Base-by-base conservation (phyloP, 2,888 invertebrate genomes). In the Melanchra persicariae region DNA sequence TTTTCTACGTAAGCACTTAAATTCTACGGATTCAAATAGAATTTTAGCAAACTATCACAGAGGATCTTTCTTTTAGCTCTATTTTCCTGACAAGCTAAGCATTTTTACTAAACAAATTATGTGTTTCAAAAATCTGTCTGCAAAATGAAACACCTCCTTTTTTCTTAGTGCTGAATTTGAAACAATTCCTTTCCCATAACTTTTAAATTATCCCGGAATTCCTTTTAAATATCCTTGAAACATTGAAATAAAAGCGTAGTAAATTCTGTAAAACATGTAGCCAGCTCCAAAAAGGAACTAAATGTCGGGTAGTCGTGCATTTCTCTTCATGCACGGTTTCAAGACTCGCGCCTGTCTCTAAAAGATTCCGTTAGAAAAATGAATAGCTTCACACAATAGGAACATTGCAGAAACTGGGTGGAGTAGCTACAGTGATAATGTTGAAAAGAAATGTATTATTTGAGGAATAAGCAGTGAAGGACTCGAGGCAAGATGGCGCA, bases 241-340 rank as follows among this genome's bases (percentile, higher is more conserved):
- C 62, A 63, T 22, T 55, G 81, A 70, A 76, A 66, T 65, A 59
- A 75, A 70, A 81, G 37, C 45, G 51, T 19, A 47, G 45, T 59
- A 51, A 74, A 77, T 79, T 66, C 76, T 60, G 10, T 61, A 66
- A 61, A 71, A 66, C 66, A 60, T 61, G 63, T 58, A 64, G 57
- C 49, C 4, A 81, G 72, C 57, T 64, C 66, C 43, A 30, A 51
- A 75, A 65, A 68, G 73, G 68, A 78, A 74, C 74, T 78, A 54
- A 66, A 63, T 60, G 59, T 49, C 69, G 62, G 74, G 19, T 66
- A 57, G 40, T 81, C 69, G 73, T 55, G 62, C 65, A 81, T 79
- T 79, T 79, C 65, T 79, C 78, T 81, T 65, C 78, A 81, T 78
- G 82, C 74, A 77, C 60, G 72, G 60, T 34, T 78, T 58, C 67